Percentiles rank a stretch among this genome's conserved stretches.
phyloP scores from a whole-genome alignment of 2,113 vertebrate genomes.

The Bucco capensis region DNA sequence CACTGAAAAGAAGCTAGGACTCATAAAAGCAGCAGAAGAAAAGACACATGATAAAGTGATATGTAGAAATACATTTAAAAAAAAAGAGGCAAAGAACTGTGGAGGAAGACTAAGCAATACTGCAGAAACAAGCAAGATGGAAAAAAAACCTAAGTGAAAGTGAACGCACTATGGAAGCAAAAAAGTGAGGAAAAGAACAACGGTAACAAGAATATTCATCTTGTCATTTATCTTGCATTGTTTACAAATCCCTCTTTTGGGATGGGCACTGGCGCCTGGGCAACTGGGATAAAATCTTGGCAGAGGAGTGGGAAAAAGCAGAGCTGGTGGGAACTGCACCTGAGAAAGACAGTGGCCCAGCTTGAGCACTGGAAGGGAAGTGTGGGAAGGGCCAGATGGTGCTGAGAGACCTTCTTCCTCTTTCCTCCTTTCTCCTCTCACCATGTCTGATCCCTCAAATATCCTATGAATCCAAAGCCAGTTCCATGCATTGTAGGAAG shows the following conservation, averaged over 20 bases:
- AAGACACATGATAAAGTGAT: not conserved
- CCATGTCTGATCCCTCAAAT: not conserved
- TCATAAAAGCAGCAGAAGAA: not conserved
- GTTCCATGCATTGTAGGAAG: not conserved
- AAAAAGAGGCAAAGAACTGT: not conserved
- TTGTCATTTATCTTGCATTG: not conserved
- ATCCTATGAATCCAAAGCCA: not conserved
- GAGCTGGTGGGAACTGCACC: not conserved
- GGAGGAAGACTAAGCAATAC: not conserved
- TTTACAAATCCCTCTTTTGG: not conserved
- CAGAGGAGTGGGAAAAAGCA: not conserved
- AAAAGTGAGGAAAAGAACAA: not conserved
- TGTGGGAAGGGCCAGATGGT: not conserved
- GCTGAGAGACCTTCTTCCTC: not conserved
- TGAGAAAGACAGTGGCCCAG: not conserved
- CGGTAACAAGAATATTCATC: not conserved
- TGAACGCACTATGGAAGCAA: not conserved
- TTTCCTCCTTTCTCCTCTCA: not conserved
- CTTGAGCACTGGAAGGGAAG: not conserved
- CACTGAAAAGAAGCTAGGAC: not conserved
- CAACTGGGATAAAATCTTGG: not conserved
- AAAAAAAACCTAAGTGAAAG: too few species aligned
- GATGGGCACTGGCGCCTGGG: not conserved
- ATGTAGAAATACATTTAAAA: not conserved
- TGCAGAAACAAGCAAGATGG: not conserved